phyloP scores from a whole-genome alignment of 2,797 vertebrate species.

The Phyllotis vaccarum region DNA sequence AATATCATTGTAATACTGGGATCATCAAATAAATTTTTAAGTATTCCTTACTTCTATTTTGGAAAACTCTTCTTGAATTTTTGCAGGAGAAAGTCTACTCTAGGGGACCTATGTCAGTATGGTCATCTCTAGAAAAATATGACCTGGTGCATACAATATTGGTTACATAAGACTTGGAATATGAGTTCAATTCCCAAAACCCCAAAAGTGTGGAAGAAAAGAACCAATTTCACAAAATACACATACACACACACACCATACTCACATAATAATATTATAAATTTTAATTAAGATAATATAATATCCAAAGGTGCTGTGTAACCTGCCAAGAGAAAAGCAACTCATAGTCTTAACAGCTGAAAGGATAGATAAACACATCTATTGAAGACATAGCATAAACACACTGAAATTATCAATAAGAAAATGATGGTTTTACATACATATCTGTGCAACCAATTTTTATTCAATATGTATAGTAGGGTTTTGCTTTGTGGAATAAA shows the following conservation, averaged over 20 bases:
- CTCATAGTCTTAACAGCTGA: not conserved
- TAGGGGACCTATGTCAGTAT: not conserved
- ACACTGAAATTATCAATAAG: not conserved
- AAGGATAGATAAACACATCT: not conserved
- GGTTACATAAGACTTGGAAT: not conserved
- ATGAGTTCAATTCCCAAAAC: not conserved
- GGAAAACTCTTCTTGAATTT: not conserved
- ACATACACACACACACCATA: not conserved
- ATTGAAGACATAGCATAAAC: not conserved
- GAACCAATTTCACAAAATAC: not conserved
- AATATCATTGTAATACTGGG: not conserved
- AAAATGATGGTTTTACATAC: not conserved
- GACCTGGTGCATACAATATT: not conserved
- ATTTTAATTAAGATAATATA: not conserved
- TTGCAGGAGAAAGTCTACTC: not conserved
- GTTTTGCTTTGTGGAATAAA: not conserved
- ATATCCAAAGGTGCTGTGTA: not conserved
- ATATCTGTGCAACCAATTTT: not conserved
- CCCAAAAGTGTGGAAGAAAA: not conserved
- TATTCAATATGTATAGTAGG: not conserved
- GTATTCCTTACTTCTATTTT: not conserved
- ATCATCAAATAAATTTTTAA: not conserved
- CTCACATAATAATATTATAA: not conserved
- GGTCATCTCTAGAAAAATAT: not conserved
- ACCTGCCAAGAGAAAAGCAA: not conserved